These are phyloP conservation scores for Drosophila repletoides DNA, from an alignment of 1,140 invertebrate species.

Conservation along the genomic window DNA sequence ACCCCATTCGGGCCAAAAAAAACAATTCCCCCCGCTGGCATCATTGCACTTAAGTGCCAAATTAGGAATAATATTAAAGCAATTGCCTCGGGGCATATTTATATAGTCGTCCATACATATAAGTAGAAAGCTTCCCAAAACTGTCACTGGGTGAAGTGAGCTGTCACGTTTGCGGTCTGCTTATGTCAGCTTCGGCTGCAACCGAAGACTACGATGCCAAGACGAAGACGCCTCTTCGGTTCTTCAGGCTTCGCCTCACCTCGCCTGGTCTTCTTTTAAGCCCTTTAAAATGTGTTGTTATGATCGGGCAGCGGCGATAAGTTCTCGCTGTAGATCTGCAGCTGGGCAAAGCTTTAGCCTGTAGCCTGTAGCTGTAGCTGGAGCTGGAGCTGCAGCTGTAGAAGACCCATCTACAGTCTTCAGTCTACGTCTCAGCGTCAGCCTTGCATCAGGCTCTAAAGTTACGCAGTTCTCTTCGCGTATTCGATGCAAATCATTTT, in stretches of 20 bases:
- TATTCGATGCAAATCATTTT: conserved; percentile 80
- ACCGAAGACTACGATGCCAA: conserved; percentile 31
- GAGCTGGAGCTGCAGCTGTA: neutral
- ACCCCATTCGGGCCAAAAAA: too few species aligned
- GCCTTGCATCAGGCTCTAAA: conserved; percentile 71
- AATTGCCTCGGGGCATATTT: conserved; percentile 43
- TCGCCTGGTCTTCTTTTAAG: conserved; percentile 55
- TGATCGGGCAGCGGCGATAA: conserved; percentile 76
- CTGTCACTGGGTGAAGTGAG: conserved; percentile 73
- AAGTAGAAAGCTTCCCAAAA: conserved; percentile 44
- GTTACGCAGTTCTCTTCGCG: conserved; percentile 66
- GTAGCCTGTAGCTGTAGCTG: neutral
- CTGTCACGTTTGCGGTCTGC: conserved; percentile 79
- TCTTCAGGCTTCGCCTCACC: too few species aligned
- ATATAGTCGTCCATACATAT: neutral
- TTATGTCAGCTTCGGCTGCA: conserved; percentile 75
- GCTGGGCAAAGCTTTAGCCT: neutral
- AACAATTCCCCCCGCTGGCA: neutral
- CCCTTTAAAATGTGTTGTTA: conserved; percentile 82
- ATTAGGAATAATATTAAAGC: conserved; percentile 74
- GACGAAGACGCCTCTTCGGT: conserved; percentile 5
- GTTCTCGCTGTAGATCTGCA: conserved; percentile 35
- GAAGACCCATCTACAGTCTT: conserved; percentile 30
- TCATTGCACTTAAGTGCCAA: conserved; percentile 66
- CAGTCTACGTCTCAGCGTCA: conserved; percentile 23